Evolutionary conservation across 1,140 invertebrate species (phyloP).

Genomic region (Macrosteles quadrilineatus): DNA sequence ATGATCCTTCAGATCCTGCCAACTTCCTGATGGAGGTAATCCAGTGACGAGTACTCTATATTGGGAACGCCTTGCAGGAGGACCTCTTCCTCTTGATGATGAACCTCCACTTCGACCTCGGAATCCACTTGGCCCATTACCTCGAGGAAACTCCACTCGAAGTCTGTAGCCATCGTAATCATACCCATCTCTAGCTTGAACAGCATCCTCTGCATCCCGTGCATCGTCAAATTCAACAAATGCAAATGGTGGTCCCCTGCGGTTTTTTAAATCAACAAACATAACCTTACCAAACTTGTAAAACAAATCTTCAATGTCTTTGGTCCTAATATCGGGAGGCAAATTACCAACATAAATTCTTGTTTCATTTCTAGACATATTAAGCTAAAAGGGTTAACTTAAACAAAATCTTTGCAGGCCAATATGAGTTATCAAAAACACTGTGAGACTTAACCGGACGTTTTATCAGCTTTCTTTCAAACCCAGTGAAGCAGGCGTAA

Average conservation of each 20-base stretch:
- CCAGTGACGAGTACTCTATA: slow-evolving; percentile 86
- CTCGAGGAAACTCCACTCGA: slow-evolving; percentile 90
- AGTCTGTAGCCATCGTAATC: slow-evolving; percentile 98
- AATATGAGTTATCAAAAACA: no score
- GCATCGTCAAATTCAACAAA: slow-evolving; percentile 99
- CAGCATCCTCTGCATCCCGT: slow-evolving; percentile 98
- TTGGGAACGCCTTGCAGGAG: slow-evolving; percentile 87
- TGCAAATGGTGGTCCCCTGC: slow-evolving; percentile 96
- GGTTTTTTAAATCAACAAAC: slow-evolving; percentile 97
- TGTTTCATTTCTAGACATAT: slow-evolving; percentile 73
- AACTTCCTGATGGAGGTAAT: slow-evolving; percentile 86
- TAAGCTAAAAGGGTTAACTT: no score
- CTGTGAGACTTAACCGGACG: no score
- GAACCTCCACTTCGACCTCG: slow-evolving; percentile 52
- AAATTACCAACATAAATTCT: slow-evolving; percentile 98
- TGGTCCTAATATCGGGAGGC: slow-evolving; percentile 95
- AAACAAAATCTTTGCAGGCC: no score
- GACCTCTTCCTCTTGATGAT: slow-evolving; percentile 59
- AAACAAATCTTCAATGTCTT: slow-evolving; percentile 99
- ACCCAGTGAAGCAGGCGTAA: no score
- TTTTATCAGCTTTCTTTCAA: no score
- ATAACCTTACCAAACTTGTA: slow-evolving; percentile 99
- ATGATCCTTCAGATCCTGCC: slow-evolving; percentile 99
- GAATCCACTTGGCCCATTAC: slow-evolving; percentile 59
- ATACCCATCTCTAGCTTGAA: slow-evolving; percentile 94